Base-by-base conservation (phyloP, 2,113 vertebrate species). In the Prunella fulvescens region DNA sequence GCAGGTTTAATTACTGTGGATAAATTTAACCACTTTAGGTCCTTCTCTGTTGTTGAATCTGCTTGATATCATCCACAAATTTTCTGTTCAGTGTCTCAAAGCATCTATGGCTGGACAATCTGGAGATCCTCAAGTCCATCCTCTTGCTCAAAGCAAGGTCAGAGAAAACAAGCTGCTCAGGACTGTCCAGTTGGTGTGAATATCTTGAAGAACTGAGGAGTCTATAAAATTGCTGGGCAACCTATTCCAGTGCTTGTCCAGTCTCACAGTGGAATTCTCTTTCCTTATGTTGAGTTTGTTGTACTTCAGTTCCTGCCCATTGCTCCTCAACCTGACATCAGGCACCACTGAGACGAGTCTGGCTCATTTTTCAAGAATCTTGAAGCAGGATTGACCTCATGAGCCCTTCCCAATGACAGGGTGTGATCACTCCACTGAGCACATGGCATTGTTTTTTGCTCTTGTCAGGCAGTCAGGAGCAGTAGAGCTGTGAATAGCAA, bases 401-500 rank as follows among this genome's bases (percentile, higher is more conserved):
- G 73, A 22, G 31, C 29, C 16, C 23, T 66, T 88, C 31, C 26
- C 37, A 53, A 20, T 22, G 42, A 24, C 31, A 31, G 4, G 15
- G 39, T 87, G 73, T 60, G 74, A 62, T 77, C 9, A 26, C 61
- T 84, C 35, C 65, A 71, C 69, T 28, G 82, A 44, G 35, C 70
- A 62, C 90, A 72, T 65, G 42, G 76, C 17, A 45, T 47, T 83
- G 50, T 61, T 93, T 91, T 91, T 90, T 25, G 35, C 64, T 66
- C 26, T 90, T 73, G 50, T 65, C 42, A 53, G 70, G 39, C 72
- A 79, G 65, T 61, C 35, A 65, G 74, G 54, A 88, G 29, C 45
- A 54, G 62, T 10, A 42, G 54, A 80, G 64, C 70, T 65, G 74
- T 96, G 93, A 95, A 82, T 88, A 45, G 62, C 53, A 54, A 42